These are phyloP conservation scores for Muscicapa comitata DNA, from an alignment of 2,797 vertebrate genomes.

Conservation along the genomic window DNA sequence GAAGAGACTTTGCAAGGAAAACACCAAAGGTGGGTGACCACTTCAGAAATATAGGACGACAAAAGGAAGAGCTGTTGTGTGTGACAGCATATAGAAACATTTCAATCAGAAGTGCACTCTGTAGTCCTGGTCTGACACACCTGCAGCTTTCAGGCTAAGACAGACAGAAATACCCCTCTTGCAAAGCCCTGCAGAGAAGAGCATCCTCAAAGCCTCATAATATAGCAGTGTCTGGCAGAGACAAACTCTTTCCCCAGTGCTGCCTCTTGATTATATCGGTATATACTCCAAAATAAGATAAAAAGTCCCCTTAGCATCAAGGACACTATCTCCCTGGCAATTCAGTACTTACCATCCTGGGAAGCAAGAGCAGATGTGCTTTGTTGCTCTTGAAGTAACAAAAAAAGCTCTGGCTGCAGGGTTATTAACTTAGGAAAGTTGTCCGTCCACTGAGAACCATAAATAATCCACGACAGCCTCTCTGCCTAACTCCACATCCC, in stretches of 20 bases:
- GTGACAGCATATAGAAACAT: background rate
- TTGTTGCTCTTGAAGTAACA: background rate
- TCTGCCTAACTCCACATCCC: background rate
- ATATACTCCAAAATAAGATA: background rate
- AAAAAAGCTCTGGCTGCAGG: background rate
- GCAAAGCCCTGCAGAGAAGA: background rate
- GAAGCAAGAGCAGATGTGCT: conserved; percentile 42
- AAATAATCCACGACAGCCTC: conserved; percentile 19
- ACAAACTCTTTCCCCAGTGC: background rate
- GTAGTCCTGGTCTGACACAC: background rate
- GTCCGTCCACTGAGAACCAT: conserved; percentile 28
- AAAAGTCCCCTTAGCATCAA: conserved; percentile 27
- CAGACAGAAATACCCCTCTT: background rate
- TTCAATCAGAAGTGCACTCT: background rate
- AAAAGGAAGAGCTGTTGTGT: background rate
- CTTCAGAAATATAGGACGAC: background rate
- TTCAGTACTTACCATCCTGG: background rate
- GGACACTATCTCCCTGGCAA: conserved; percentile 7
- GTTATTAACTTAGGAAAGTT: conserved; percentile 31
- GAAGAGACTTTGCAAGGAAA: background rate
- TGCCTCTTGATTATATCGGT: background rate
- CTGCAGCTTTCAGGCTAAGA: background rate
- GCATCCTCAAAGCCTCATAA: background rate
- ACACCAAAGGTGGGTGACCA: background rate
- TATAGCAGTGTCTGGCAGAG: background rate